These are phyloP conservation scores for Idaea aversata DNA, from an alignment of 2,888 invertebrate species.

Conservation along the genomic window DNA sequence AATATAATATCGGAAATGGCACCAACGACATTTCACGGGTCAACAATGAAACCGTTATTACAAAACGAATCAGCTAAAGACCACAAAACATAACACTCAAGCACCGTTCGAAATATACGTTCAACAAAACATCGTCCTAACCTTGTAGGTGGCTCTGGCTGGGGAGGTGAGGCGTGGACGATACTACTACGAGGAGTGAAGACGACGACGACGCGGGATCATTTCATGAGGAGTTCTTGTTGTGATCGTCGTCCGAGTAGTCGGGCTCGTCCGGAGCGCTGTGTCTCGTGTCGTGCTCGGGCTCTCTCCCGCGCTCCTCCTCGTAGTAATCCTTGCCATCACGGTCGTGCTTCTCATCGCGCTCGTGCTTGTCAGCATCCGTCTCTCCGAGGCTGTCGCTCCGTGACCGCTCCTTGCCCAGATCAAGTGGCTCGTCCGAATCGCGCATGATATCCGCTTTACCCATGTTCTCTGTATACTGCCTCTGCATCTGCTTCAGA, in stretches of 20 bases:
- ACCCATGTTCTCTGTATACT: constrained; percentile 78
- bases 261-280: constrained; percentile 70
- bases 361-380: constrained; percentile 73
- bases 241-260: constrained; percentile 72
- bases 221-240: constrained; percentile 68
- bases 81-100: constrained; percentile 75
- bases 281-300: constrained; percentile 56
- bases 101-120: constrained; percentile 71
- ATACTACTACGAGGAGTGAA: constrained; percentile 43
- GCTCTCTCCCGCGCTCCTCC: constrained; percentile 50
- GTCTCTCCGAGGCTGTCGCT: constrained; percentile 61
- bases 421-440: constrained; percentile 76
- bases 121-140: constrained; percentile 66
- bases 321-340: constrained; percentile 59
- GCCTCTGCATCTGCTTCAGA: constrained; percentile 82
- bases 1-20: constrained; percentile 73
- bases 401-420: constrained; percentile 76
- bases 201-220: constrained; percentile 31
- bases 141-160: constrained; percentile 32
- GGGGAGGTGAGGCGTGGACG: constrained; percentile 26
- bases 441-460: constrained; percentile 79
- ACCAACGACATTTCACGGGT: constrained; percentile 78
- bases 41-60: constrained; percentile 71
- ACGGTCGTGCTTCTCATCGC: constrained; percentile 71
- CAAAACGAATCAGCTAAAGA: constrained; percentile 64